Base-by-base conservation (phyloP, 1,140 invertebrate genomes). In the Mactra quadrangularis region DNA sequence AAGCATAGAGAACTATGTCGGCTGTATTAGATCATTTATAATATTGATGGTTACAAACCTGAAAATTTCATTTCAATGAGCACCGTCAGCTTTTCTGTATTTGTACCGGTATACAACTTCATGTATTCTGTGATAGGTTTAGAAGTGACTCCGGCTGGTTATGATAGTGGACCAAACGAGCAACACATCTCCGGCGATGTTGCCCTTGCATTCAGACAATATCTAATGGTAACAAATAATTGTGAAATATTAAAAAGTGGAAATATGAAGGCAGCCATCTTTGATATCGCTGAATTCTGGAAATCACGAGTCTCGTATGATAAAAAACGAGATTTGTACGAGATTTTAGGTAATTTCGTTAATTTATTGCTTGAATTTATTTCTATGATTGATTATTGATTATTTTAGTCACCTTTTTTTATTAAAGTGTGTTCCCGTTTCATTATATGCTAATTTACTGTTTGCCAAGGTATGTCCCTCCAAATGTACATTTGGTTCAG, bases 121-220 rank as follows among this genome's bases (percentile, higher is more conserved):
- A n/a, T n/a, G n/a, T n/a, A n/a, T n/a, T 55, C 25, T 57, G 59
- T 41, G 29, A 3, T 41, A 92, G 92, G 92, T 53, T 52, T 88
- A 11, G 88, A 91, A 50, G 87, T 87, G 1, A 86, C 86, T 35
- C 89, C 89, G 3, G 83, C 74, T 19, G 68, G 60, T 19, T 41
- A 41, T 41, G 59, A 55, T n/a, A 87, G 83, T 81, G 84, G 85
- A 9, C 75, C 87, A 1, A 88, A 90, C 60, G 91, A 94, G 79
- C 68, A 90, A 22, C 94, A 94, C 78, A 90, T 94, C 29, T 93
- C 91, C 25, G 93, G 91, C 15, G 94, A 94, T 81, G 91, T 94
- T 76, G 85, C 92, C 0, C 89, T 93, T 52, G 92, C 93, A 27
- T 86, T 93, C 31, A 84, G 91, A 27, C 93, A 94, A 68, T 94